Conservation (phyloP, 2,113 vertebrate species). For the Turnix velox region DNA sequence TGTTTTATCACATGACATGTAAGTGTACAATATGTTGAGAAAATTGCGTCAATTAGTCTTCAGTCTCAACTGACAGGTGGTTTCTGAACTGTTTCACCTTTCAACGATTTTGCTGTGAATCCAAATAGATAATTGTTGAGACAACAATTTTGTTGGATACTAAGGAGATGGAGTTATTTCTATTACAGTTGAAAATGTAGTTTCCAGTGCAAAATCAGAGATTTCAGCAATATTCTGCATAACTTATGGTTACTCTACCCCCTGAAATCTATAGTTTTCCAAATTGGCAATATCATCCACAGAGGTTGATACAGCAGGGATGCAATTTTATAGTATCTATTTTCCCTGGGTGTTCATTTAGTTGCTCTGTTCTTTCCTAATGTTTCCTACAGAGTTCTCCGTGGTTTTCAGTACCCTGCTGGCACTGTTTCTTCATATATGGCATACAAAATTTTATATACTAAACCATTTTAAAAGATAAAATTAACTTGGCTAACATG, state of each 20-base stretch:
- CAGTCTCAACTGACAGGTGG: not conserved
- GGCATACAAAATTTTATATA: slow-evolving; percentile 9
- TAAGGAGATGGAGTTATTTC: not conserved
- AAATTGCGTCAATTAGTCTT: not conserved
- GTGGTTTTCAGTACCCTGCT: slow-evolving; percentile 51
- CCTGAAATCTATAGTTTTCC: slow-evolving; percentile 9
- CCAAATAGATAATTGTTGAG: slow-evolving; percentile 7
- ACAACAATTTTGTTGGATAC: not conserved
- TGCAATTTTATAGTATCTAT: slow-evolving; percentile 46
- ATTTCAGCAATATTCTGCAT: slow-evolving; percentile 19
- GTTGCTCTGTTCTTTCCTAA: slow-evolving; percentile 40
- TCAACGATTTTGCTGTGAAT: not conserved
- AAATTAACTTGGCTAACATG: slow-evolving; percentile 38
- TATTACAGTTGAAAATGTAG: not conserved
- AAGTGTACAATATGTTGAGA: not conserved
- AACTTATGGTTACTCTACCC: not conserved
- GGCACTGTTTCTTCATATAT: slow-evolving; percentile 34
- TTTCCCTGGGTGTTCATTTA: slow-evolving; percentile 30
- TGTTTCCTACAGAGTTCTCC: slow-evolving; percentile 44
- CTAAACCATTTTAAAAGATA: slow-evolving; percentile 35
- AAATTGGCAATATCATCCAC: not conserved
- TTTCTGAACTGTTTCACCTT: not conserved
- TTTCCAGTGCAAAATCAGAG: not conserved
- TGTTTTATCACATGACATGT: not conserved
- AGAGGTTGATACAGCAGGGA: slow-evolving; percentile 13